Percentiles rank a stretch among this genome's conserved stretches.
Evolutionary conservation across 2,797 vertebrate genomes (phyloP).

Genomic region (Allobates femoralis): DNA sequence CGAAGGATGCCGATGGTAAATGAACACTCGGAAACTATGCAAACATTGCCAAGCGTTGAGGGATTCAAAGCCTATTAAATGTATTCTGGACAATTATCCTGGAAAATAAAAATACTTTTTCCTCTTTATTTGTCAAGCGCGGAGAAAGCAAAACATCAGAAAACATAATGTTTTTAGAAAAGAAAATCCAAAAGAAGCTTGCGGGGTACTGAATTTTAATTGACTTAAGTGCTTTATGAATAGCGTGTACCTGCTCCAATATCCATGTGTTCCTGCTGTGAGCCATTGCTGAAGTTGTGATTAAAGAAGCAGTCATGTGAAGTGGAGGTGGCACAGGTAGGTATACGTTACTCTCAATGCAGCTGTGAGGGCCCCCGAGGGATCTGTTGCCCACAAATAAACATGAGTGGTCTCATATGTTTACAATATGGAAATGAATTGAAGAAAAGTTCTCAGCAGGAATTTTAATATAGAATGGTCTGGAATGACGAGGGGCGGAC

Average conservation of each 20-base stretch:
- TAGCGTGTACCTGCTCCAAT: slow-evolving; percentile 54
- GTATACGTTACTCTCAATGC: slow-evolving; percentile 48
- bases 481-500: slow-evolving; percentile 32
- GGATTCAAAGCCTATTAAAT: slow-evolving; percentile 13
- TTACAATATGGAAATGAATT: slow-evolving; percentile 63
- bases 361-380: slow-evolving; percentile 55
- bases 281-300: slow-evolving; percentile 35
- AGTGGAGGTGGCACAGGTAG: slow-evolving; percentile 35
- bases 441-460: slow-evolving; percentile 61
- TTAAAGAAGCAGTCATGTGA: slow-evolving; percentile 56
- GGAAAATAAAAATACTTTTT: slow-evolving; percentile 35
- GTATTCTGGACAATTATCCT: slow-evolving; percentile 23
- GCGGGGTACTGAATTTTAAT: slow-evolving; percentile 51
- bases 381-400: slow-evolving; percentile 61
- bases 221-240: slow-evolving; percentile 44
- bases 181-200: slow-evolving; percentile 45
- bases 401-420: slow-evolving; percentile 63
- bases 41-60: background rate
- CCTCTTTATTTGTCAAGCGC: slow-evolving; percentile 19
- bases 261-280: slow-evolving; percentile 47
- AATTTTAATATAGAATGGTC: slow-evolving; percentile 55
- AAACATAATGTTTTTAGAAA: slow-evolving; percentile 29
- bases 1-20: background rate
- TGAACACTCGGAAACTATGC: background rate
- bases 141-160: slow-evolving; percentile 19